phyloP scores from a whole-genome alignment of 2,113 vertebrate genomes.

The Cebus imitator region DNA sequence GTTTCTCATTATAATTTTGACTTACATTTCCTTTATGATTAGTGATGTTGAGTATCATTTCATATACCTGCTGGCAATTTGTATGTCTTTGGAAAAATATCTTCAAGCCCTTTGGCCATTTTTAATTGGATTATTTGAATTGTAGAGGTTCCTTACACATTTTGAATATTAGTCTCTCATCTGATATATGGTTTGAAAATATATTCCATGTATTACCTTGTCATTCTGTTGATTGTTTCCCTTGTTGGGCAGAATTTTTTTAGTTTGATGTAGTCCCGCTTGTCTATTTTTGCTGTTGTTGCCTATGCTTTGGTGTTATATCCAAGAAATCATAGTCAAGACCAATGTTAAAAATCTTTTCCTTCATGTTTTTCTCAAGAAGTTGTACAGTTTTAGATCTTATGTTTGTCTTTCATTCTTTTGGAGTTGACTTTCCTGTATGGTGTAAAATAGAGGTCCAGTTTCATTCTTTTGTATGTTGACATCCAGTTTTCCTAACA shows the following conservation, averaged over 20 bases:
- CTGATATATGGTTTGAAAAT: not conserved
- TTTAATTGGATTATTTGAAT: not conserved
- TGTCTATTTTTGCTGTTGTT: not conserved
- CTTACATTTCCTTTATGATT: not conserved
- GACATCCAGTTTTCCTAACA: not conserved
- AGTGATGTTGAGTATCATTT: not conserved
- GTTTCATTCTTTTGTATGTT: not conserved
- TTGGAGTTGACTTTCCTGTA: not conserved
- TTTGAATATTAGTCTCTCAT: not conserved
- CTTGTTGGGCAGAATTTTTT: not conserved
- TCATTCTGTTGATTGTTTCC: not conserved
- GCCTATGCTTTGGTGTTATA: not conserved
- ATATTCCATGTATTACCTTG: not conserved
- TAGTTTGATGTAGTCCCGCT: not conserved
- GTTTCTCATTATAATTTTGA: not conserved
- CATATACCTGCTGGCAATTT: not conserved
- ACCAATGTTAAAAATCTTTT: not conserved
- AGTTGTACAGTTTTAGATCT: not conserved
- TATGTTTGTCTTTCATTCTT: not conserved
- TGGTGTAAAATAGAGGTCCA: not conserved
- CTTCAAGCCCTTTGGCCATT: not conserved
- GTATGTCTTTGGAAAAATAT: not conserved
- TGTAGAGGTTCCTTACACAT: not conserved
- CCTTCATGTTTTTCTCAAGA: not conserved
- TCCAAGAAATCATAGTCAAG: not conserved